phyloP scores from a whole-genome alignment of 2,797 vertebrate genomes.

The Phalloptychus januarius region DNA sequence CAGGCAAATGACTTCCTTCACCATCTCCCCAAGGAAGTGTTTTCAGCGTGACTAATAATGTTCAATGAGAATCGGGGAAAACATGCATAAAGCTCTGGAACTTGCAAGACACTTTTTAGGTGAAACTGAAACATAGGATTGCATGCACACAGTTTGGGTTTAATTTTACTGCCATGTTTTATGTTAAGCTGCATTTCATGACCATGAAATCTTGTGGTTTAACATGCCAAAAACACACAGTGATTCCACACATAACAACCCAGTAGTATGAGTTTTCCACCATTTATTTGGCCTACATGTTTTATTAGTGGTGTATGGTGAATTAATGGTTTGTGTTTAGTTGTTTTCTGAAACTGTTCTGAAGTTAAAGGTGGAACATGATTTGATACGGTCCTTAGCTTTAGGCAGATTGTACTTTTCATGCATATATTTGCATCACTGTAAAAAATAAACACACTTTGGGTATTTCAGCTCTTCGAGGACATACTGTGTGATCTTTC shows the following conservation, averaged over 20 bases:
- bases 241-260: not conserved
- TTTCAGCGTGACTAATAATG: conserved; percentile 40
- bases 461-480: conserved; percentile 48
- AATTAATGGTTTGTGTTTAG: conserved; percentile 33
- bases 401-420: conserved; percentile 32
- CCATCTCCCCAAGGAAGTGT: conserved; percentile 44
- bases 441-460: conserved; percentile 30
- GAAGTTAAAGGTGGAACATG: conserved; percentile 49
- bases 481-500: conserved; percentile 50
- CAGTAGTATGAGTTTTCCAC: not conserved
- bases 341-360: conserved; percentile 35
- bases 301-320: conserved; percentile 44
- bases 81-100: conserved; percentile 46
- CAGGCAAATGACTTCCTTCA: conserved; percentile 47
- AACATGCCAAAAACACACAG: not conserved
- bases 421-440: conserved; percentile 40
- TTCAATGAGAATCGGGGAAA: conserved; percentile 32
- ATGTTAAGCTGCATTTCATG: conserved; percentile 18
- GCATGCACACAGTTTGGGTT: conserved; percentile 11
- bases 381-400: conserved; percentile 55
- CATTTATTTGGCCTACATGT: conserved; percentile 18
- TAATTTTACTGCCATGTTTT: conserved; percentile 27
- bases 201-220: conserved; percentile 19
- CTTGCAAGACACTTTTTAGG: conserved; percentile 51
- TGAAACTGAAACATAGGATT: conserved; percentile 32